Evolutionary conservation across 1,140 invertebrate genomes (phyloP), one percentile per base, ranked within the genome.

Genomic region (Triops cancriformis): DNA sequence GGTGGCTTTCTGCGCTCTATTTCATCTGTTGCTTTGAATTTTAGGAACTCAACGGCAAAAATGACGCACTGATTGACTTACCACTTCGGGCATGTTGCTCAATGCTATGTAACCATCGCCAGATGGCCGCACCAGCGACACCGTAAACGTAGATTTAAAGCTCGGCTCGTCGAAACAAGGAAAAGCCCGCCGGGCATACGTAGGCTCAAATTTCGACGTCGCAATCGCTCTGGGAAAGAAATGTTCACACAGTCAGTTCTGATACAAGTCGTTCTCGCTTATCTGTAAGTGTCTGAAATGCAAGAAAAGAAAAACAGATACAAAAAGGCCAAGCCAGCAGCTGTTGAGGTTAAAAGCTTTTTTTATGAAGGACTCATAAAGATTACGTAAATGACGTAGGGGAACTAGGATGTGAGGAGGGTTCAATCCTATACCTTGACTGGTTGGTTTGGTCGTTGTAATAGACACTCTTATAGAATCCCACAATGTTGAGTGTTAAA

Each of bases 151-250:
- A 0, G 96, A 94, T 86, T 98, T 98, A 81, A 97, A 91, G 43
- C 90, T 88, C 0, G 97, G 97, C 83, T 99, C 97, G 85, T 98
- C 97, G 83, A 97, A 97, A 84, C 96, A 98, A 0, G 97, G 96
- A 79, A 91, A 91, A 0, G 88, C 87, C 76, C 82, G 82, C 18
- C 90, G 80, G 23, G 90, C 90, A 81, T 86, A 85, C 0, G 87
- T 88, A 1, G 89, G 88, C 80, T 91, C 87, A 82, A 91, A 91
- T 81, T 90, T 89, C 1, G 88, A 87, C 0, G 87, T 85, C 1
- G 87, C 87, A 26, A 89, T 83, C 73, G 82, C 82, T 73, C 84
- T 84, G 77, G 4, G 73, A 51, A 75, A 79, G 45, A 37, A 28
- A 26, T n/a, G 28, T 28, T 18, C 14, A 28, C 41, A 18, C 18